Percentiles rank a stretch among this genome's conserved stretches.
Evolutionary conservation across 2,888 invertebrate genomes (phyloP).

Genomic region (Octodonta nipae): DNA sequence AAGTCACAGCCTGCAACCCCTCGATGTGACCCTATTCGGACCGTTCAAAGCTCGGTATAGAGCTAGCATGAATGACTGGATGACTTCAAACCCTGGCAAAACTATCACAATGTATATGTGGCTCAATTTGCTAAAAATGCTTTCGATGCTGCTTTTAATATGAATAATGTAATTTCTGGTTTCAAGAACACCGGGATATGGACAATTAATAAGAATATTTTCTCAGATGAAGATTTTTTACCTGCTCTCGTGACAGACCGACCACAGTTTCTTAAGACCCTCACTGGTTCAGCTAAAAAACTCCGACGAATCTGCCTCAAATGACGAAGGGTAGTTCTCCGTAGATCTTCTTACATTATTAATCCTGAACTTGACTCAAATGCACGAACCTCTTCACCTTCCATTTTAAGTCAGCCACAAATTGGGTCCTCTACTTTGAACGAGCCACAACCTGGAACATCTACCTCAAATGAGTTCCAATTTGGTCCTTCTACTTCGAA

Average conservation of each 20-base stretch:
- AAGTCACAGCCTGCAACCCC: conserved; percentile 10
- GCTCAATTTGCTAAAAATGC: conserved; percentile 8
- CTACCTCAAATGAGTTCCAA: no score
- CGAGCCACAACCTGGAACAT: no score
- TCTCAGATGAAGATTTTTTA: conserved; percentile 9
- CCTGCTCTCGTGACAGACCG: conserved; percentile 7
- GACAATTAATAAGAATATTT: conserved; percentile 7
- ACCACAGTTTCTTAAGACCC: no score
- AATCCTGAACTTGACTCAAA: no score
- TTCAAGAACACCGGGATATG: conserved; percentile 9
- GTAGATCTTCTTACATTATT: no score
- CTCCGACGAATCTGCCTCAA: no score
- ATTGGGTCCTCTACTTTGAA: no score
- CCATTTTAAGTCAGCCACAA: no score
- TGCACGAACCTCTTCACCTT: no score
- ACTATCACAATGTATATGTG: conserved; percentile 7
- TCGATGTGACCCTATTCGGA: conserved; percentile 11
- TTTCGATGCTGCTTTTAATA: conserved; percentile 8
- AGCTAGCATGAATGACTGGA: conserved; percentile 8
- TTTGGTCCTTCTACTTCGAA: no score
- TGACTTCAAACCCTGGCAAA: conserved; percentile 7
- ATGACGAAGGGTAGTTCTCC: no score
- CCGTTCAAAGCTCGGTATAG: conserved; percentile 9
- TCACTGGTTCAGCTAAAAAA: no score
- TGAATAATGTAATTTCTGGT: conserved; percentile 8